phyloP scores from a whole-genome alignment of 1,140 invertebrate genomes.

The Leguminivora glycinivorella region DNA sequence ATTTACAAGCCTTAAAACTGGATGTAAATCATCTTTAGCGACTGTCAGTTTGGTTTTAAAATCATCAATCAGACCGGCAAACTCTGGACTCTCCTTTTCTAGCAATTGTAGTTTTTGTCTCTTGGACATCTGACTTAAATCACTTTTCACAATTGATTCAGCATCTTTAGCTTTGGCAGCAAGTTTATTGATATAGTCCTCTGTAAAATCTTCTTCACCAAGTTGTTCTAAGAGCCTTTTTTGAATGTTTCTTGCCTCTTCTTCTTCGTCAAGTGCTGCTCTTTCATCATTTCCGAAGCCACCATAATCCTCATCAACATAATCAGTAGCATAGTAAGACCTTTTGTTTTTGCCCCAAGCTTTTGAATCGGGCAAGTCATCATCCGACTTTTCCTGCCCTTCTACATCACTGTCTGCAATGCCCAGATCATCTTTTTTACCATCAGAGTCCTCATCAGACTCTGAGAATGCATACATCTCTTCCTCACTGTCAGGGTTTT shows the following conservation, averaged over 20 bases:
- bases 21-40: conserved; percentile 81
- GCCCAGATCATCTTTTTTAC: conserved; percentile 70
- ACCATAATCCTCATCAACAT: conserved; percentile 91
- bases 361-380: conserved; percentile 86
- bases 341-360: conserved; percentile 92
- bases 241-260: conserved; percentile 91
- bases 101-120: conserved; percentile 87
- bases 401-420: conserved; percentile 86
- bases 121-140: conserved; percentile 86
- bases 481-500: conserved; percentile 82
- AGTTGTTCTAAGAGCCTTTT: conserved; percentile 87
- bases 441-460: conserved; percentile 73
- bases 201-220: conserved; percentile 88
- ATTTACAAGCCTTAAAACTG: conserved; percentile 83
- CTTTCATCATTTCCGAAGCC: conserved; percentile 85
- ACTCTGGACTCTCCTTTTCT: conserved; percentile 92
- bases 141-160: conserved; percentile 83
- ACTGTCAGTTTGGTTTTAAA: conserved; percentile 86
- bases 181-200: conserved; percentile 82
- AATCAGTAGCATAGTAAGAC: conserved; percentile 92
- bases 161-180: conserved; percentile 60
- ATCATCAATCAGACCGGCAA: conserved; percentile 86
- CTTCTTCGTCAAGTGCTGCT: conserved; percentile 89
- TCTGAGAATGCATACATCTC: conserved; percentile 84
- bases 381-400: conserved; percentile 82